Percentiles rank a stretch among this genome's conserved stretches.
These are phyloP conservation scores for Eupithecia centaureata DNA, from an alignment of 2,888 invertebrate species.

Conservation along the genomic window DNA sequence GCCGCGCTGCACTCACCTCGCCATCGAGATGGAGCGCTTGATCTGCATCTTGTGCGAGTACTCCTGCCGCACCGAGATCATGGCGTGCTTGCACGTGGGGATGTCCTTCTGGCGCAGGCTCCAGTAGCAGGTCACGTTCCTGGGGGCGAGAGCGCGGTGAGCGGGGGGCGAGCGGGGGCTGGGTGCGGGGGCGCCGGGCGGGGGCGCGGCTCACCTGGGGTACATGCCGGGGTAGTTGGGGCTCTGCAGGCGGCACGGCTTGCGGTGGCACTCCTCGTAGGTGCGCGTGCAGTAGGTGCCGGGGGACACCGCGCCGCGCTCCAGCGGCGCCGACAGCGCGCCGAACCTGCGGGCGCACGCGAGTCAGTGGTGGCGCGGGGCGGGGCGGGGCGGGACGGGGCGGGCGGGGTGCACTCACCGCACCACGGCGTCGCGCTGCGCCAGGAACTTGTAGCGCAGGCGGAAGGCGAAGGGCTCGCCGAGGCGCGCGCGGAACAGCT, in stretches of 20 bases:
- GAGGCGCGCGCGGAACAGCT: constrained; percentile 89
- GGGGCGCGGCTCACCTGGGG: constrained; percentile 69
- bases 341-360: constrained; percentile 84
- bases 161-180: not conserved
- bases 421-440: constrained; percentile 91
- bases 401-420: constrained; percentile 66
- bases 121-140: constrained; percentile 96
- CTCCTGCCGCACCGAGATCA: constrained; percentile 93
- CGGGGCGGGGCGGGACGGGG: not conserved
- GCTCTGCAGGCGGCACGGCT: constrained; percentile 93
- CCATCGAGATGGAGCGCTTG: constrained; percentile 86
- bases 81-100: constrained; percentile 95
- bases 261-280: constrained; percentile 93
- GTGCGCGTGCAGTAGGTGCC: constrained; percentile 93
- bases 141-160: constrained; percentile 38
- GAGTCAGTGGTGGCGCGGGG: not conserved
- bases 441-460: constrained; percentile 91
- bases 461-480: constrained; percentile 91
- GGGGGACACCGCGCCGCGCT: constrained; percentile 93
- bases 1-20: constrained; percentile 68
- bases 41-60: constrained; percentile 89
- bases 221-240: constrained; percentile 96
- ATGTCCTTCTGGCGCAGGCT: constrained; percentile 93
- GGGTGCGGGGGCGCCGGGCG: not conserved
- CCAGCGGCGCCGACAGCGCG: constrained; percentile 89